These are phyloP conservation scores for Galerucella calmariensis DNA, from an alignment of 2,888 invertebrate genomes.

Conservation along the genomic window DNA sequence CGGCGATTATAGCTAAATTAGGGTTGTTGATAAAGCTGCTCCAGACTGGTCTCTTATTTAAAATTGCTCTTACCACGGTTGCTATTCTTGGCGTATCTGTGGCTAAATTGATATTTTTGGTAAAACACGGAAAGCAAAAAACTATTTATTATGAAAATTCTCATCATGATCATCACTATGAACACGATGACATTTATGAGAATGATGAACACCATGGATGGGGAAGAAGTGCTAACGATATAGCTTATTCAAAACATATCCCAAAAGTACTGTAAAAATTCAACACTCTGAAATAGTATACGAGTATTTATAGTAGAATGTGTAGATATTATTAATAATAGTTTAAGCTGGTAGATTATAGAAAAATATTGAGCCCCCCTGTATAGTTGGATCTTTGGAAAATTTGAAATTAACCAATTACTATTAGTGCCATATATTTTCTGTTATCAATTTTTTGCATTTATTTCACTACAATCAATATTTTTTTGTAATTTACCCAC, in stretches of 20 bases:
- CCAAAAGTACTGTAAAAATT: constrained; percentile 38
- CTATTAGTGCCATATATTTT: not conserved
- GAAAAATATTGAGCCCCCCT: too few species aligned
- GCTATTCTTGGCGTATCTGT: constrained; percentile 76
- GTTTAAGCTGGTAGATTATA: too few species aligned
- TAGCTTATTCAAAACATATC: constrained; percentile 58
- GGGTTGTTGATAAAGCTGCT: constrained; percentile 77
- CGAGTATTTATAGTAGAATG: too few species aligned
- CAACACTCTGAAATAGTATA: too few species aligned
- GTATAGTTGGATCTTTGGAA: too few species aligned
- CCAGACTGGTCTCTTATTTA: constrained; percentile 78
- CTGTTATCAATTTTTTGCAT: not conserved
- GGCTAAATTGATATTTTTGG: constrained; percentile 77
- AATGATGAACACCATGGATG: constrained; percentile 47
- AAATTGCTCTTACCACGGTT: constrained; percentile 80
- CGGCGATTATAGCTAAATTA: constrained; percentile 78
- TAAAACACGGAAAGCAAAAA: constrained; percentile 77
- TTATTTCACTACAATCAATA: not conserved
- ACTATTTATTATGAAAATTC: constrained; percentile 86
- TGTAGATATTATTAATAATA: too few species aligned
- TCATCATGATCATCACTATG: constrained; percentile 85
- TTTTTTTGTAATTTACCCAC: not conserved
- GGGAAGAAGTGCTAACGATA: constrained; percentile 53
- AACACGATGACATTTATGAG: constrained; percentile 70
- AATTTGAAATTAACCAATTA: not conserved